Evolutionary conservation across 2,797 vertebrate species (phyloP).

Genomic region (Typhlichthys subterraneus): DNA sequence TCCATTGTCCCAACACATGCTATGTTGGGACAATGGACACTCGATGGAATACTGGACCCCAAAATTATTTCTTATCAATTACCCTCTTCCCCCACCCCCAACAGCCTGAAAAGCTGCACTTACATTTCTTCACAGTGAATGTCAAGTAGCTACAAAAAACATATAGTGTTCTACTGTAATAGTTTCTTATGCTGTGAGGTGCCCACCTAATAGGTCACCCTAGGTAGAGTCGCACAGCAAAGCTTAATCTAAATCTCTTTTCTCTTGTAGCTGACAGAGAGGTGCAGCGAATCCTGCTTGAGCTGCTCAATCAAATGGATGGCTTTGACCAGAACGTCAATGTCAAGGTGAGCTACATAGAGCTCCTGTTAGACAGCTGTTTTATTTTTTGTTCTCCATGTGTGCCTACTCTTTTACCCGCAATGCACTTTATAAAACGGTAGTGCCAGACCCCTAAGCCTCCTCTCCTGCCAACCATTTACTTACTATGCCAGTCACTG

Average conservation of each 20-base stretch:
- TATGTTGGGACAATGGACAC: no score
- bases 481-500: not conserved
- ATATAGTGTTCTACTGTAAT: no score
- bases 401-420: slow-evolving; percentile 7
- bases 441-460: not conserved
- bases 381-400: not conserved
- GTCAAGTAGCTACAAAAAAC: no score
- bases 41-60: no score
- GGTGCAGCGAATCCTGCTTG: slow-evolving; percentile 91
- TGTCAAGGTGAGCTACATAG: slow-evolving; percentile 83
- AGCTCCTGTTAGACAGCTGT: slow-evolving; percentile 10
- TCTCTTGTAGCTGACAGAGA: slow-evolving; percentile 85
- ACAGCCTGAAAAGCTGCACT: no score
- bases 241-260: not conserved
- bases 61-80: no score
- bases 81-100: no score
- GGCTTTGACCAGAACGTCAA: slow-evolving; percentile 96
- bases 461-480: not conserved
- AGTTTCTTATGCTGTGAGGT: no score
- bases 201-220: no score
- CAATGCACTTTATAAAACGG: not conserved
- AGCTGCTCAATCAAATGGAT: slow-evolving; percentile 96
- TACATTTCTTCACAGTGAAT: no score
- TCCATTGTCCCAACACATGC: no score
- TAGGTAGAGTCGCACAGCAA: no score